Conservation (phyloP, 1,140 invertebrate genomes). For the Ruditapes philippinarum region DNA sequence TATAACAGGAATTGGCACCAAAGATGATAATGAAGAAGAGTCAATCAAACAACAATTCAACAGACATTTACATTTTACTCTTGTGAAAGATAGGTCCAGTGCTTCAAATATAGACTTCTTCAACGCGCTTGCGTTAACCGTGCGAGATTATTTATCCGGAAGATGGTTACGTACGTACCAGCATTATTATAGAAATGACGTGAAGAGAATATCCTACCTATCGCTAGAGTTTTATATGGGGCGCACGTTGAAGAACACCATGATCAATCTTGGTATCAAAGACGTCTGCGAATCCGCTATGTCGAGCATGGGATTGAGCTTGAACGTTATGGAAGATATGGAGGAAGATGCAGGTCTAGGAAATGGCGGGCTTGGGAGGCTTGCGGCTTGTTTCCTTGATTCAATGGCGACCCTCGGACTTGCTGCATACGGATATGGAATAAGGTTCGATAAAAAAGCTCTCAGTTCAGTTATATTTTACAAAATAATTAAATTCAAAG, state of each 20-base stretch:
- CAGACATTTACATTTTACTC: conserved; percentile 98
- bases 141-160: conserved; percentile 98
- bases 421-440: conserved; percentile 99
- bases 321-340: conserved; percentile 98
- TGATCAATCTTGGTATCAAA: conserved; percentile 99
- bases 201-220: conserved; percentile 98
- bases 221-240: conserved; percentile 99
- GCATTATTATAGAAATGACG: conserved; percentile 98
- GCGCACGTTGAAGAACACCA: conserved; percentile 97
- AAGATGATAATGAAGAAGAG: conserved; percentile 93
- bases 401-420: conserved; percentile 99
- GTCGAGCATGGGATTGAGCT: conserved; percentile 97
- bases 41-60: conserved; percentile 99
- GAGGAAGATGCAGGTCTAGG: conserved; percentile 99
- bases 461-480: too few species aligned
- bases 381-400: conserved; percentile 99
- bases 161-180: conserved; percentile 99
- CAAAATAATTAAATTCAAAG: too few species aligned
- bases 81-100: conserved; percentile 99
- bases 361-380: conserved; percentile 97
- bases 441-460: conserved; percentile 89
- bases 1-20: conserved; percentile 96
- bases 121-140: conserved; percentile 97
- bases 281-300: conserved; percentile 98
- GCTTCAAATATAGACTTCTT: conserved; percentile 98